Conservation (phyloP, 2,113 vertebrate genomes). For the Lampris incognitus region DNA sequence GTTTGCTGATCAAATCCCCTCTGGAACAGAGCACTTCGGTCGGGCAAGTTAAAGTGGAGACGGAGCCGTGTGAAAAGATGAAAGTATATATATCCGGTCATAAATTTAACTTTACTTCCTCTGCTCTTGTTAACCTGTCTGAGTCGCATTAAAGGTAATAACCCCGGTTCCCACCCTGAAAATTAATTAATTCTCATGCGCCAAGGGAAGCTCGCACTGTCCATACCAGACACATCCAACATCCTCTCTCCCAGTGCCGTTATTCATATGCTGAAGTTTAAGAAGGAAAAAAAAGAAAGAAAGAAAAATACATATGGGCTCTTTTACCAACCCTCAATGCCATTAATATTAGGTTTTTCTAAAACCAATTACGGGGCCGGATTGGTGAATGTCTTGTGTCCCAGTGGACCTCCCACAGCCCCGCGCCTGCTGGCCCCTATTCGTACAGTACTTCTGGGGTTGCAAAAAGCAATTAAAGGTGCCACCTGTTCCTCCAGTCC, state of each 20-base stretch:
- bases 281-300: not conserved
- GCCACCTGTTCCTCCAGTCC: conserved; percentile 75
- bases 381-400: conserved; percentile 45
- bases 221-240: not conserved
- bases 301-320: conserved; percentile 21
- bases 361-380: conserved; percentile 67
- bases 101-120: not conserved
- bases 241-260: not conserved
- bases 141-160: not conserved
- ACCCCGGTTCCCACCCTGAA: not conserved
- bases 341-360: conserved; percentile 44
- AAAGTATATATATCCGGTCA: conserved; percentile 11
- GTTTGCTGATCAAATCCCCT: conserved; percentile 54
- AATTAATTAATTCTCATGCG: not conserved
- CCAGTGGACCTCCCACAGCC: conserved; percentile 56
- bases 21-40: not conserved
- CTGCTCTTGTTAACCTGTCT: not conserved
- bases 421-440: conserved; percentile 49
- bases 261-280: conserved; percentile 4
- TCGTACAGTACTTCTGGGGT: conserved; percentile 64
- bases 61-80: not conserved
- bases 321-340: conserved; percentile 18
- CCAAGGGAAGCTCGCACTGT: not conserved
- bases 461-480: conserved; percentile 81
- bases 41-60: not conserved